A percentile compares a stretch with the other conserved stretches of the same genome.
Evolutionary conservation across 1,140 invertebrate species (phyloP).

Genomic region (Heterodera schachtii): DNA sequence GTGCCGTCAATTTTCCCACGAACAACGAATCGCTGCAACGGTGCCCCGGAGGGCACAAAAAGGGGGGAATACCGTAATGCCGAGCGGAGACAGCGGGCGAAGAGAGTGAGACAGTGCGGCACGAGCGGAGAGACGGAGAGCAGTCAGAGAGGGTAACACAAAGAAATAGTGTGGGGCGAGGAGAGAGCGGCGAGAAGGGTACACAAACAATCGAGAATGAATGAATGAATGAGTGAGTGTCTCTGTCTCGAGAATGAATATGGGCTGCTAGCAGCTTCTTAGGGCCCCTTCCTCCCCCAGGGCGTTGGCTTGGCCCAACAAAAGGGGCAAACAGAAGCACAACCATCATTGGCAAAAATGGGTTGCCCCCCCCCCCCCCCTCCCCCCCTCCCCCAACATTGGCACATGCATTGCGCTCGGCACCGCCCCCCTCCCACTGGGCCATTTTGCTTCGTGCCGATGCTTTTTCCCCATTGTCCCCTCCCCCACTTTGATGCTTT

Average conservation of each 20-base stretch:
- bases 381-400: background rate
- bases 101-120: no score
- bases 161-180: background rate
- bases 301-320: background rate
- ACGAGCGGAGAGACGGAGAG: no score
- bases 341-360: no score
- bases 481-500: no score
- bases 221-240: no score
- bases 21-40: background rate
- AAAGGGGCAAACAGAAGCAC: no score
- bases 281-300: no score
- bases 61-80: background rate
- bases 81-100: no score
- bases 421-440: background rate
- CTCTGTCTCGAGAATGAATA: no score
- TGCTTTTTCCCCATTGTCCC: background rate
- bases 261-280: background rate
- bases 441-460: background rate
- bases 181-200: background rate
- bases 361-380: no score
- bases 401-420: background rate
- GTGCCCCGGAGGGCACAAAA: no score
- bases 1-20: background rate
- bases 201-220: background rate
- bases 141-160: no score